Base-by-base conservation (phyloP, 2,797 vertebrate genomes). In the Mormyrops boulengeri region DNA sequence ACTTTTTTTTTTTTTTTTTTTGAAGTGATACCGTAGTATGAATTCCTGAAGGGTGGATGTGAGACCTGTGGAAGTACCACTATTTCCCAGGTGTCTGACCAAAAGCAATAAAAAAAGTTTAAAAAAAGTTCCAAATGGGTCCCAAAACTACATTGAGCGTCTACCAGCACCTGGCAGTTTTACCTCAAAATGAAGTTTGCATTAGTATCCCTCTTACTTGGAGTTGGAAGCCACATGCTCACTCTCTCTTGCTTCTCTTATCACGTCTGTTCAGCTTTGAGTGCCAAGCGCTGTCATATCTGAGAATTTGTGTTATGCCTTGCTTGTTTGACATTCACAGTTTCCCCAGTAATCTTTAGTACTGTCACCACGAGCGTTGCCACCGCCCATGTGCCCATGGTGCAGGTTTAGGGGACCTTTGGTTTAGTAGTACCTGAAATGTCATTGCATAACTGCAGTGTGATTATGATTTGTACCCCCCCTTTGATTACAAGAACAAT, bases 381-480 rank as follows among this genome's bases (percentile, higher is more conserved):
- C 73, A 44, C 38, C 38, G 12, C 73, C 73, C 77, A 8, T 82
- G 41, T 44, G 19, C 41, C 19, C 38, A n/a, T 47, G 41, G 17
- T 19, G 8, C 77, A 47, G 77, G 77, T 82, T 44, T 47, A 47
- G 38, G 41, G 38, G 47, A 82, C 41, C 41, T 44, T 82, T 44
- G 41, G 6, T 47, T n/a, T 47, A 82, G 7, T 47, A 82, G 77
- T 47, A 22, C 77, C 77, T 82, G 77, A 82, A 82, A 82, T 47
- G 41, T 82, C 77, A 82, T 22, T 82, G 38, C 73, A 44, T 80
- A n/a, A 9, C 73, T 44, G 73, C 34, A 19, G 14, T 44, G 73
- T 77, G 34, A n/a, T 80, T n/a, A 44, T 80, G 73, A 80, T 80
- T 80, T 80, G 73, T 80, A 80, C 73, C 73, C 19, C 41, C 77